Base-by-base conservation (phyloP, 1,140 invertebrate species). In the Drosophila navojoa region DNA sequence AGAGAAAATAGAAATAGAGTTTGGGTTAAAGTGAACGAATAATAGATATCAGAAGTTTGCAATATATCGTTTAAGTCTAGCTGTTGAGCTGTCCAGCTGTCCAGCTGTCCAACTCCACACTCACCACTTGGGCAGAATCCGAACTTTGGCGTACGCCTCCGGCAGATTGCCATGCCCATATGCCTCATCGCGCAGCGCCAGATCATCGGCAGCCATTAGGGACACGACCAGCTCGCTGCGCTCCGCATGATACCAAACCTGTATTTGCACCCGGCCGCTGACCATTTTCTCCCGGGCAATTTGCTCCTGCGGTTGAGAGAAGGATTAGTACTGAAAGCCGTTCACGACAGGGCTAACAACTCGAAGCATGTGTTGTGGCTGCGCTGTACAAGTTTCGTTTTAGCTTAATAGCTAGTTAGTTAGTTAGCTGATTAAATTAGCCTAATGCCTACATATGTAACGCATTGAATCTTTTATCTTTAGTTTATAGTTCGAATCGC, bases 211-310 rank as follows among this genome's bases (percentile, higher is more conserved):
- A 4, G 96, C 96, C 86, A 97, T 94, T 27, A 98, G 94, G 4
- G 96, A 96, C 7, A 97, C 96, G 1, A 97, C 95, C 68, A 97
- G 92, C 81, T 97, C 96, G 71, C 94, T 95, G 38, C 96, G 94
- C 77, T 97, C 96, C 19, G 95, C 94, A 81, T 97, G 95, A 92
- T 97, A 97, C 95, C 96, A 97, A 16, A 97, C 95, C 92, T 97
- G 96, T 69, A 98, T 94, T 92, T 97, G 96, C 19, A 97, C 94
- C 16, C 96, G 94, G 16, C 96, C 96, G 29, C 94, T 95, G 62
- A 97, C 95, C 78, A 95, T 94, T 64, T 95, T 94, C 90, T 96
- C 96, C 35, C 95, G 94, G 4, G 94, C 94, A 54, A 95, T 93
- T 94, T 96, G 95, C 91, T 96, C 96, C 94, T 96, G 69, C 49